phyloP scores from a whole-genome alignment of 2,113 vertebrate genomes.

The Erinaceus europaeus region DNA sequence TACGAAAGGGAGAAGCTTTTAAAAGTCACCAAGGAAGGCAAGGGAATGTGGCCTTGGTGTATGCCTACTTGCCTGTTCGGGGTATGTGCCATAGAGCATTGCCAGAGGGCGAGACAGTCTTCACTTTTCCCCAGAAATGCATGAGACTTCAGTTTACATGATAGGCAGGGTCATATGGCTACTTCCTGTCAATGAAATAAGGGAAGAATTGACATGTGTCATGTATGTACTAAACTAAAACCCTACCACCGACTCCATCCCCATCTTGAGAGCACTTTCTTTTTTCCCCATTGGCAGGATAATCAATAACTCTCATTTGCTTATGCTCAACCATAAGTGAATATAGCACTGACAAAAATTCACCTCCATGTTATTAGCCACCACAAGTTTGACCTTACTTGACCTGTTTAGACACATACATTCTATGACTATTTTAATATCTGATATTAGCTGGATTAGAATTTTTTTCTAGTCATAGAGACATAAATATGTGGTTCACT shows the following conservation, averaged over 20 bases:
- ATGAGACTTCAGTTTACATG: background rate
- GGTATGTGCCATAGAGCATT: background rate
- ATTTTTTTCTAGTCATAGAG: background rate
- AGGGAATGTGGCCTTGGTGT: background rate
- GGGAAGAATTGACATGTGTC: background rate
- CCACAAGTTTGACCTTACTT: too few species aligned
- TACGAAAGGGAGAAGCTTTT: background rate
- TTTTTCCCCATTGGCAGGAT: background rate
- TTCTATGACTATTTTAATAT: background rate
- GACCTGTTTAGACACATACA: background rate
- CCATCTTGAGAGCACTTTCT: background rate
- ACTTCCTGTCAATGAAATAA: background rate
- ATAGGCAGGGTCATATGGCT: background rate
- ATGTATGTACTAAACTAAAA: background rate
- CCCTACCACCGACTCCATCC: background rate
- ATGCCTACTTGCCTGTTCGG: background rate
- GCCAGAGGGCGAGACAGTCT: background rate
- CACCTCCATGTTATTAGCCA: background rate
- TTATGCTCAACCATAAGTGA: background rate
- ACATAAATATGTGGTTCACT: background rate
- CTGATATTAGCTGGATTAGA: background rate
- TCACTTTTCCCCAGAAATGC: background rate
- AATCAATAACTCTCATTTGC: background rate
- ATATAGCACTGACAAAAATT: background rate
- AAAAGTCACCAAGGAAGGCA: background rate